Conservation (phyloP, 1,140 invertebrate species). For the Bombus waltoni region DNA sequence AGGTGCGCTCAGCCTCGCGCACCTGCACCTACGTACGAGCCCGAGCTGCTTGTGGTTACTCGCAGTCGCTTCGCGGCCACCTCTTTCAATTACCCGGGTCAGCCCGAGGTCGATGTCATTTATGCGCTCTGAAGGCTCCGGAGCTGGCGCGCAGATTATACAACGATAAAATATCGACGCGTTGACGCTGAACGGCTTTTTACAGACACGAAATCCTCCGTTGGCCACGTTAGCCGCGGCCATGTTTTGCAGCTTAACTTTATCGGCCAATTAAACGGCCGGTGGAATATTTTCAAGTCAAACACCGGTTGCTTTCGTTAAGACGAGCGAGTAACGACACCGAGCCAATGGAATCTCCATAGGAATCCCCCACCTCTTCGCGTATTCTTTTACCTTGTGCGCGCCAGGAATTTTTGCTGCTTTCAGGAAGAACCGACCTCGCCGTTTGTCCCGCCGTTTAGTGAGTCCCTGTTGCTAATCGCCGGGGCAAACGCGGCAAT, state of each 20-base stretch:
- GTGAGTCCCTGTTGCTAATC: constrained; percentile 11
- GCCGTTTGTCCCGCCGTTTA: constrained; percentile 26
- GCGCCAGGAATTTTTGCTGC: constrained; percentile 19
- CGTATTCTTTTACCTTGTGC: constrained; percentile 3
- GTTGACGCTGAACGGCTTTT: constrained; percentile 38
- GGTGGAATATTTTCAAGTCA: constrained; percentile 34
- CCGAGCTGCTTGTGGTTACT: constrained; percentile 43
- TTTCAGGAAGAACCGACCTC: constrained; percentile 12
- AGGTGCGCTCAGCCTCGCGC: neutral
- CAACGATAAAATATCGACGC: constrained; percentile 44
- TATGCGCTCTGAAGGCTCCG: constrained; percentile 37
- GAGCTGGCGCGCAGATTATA: constrained; percentile 19
- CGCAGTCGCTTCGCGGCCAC: constrained; percentile 34
- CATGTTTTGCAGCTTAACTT: constrained; percentile 28
- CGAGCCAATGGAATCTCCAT: constrained; percentile 19
- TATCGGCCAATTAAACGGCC: constrained; percentile 26
- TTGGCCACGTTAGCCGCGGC: neutral
- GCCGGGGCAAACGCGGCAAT: constrained; percentile 26
- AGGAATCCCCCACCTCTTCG: neutral
- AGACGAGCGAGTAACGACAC: constrained; percentile 36
- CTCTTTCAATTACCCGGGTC: constrained; percentile 62
- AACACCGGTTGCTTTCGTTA: constrained; percentile 38
- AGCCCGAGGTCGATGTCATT: constrained; percentile 54
- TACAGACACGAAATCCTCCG: constrained; percentile 17
- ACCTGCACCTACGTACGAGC: constrained; percentile 43